These are phyloP conservation scores for Thermophis baileyi DNA, from an alignment of 2,113 vertebrate species.

Conservation along the genomic window DNA sequence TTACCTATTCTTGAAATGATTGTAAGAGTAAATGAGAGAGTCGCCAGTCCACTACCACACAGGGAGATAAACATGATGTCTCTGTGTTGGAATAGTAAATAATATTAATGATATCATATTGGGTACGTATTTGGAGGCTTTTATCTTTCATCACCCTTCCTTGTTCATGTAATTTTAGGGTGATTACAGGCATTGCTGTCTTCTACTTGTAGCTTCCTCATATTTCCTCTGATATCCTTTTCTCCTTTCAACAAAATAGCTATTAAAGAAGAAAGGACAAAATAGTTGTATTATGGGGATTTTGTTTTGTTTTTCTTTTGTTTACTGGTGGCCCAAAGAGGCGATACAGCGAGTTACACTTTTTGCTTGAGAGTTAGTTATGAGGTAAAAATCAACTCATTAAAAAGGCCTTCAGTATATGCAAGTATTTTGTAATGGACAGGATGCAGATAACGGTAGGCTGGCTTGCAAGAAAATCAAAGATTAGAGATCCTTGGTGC, in stretches of 20 bases:
- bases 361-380: neutral
- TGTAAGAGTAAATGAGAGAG: conserved; percentile 16
- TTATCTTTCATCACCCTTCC: neutral
- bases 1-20: conserved; percentile 44
- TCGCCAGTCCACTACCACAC: conserved; percentile 1
- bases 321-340: neutral
- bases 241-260: neutral
- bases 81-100: neutral
- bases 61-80: neutral
- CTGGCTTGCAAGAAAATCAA: neutral
- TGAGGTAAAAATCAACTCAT: neutral
- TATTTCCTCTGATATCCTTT: neutral
- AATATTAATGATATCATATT: neutral
- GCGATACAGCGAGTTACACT: neutral
- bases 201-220: neutral
- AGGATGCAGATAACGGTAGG: neutral
- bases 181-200: neutral
- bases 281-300: neutral
- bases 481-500: neutral
- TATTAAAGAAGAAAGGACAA: neutral
- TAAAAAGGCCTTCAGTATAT: neutral
- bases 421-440: neutral
- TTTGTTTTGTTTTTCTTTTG: neutral
- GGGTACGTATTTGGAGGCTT: neutral
- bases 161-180: neutral